These are phyloP conservation scores for Microctonus brassicae DNA, from an alignment of 2,888 invertebrate genomes.

Conservation along the genomic window DNA sequence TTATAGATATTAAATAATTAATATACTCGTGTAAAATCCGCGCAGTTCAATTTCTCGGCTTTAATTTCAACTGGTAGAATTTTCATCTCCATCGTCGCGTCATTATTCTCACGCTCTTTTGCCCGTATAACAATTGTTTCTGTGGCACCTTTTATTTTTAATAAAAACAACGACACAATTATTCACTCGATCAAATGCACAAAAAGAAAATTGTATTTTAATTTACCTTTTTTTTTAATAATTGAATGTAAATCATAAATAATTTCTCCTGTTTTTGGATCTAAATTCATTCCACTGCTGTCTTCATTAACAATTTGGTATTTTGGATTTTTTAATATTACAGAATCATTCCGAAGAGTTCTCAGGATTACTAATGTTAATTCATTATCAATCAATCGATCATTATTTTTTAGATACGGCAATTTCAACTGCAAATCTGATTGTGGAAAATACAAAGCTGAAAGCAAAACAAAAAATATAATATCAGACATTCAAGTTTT, in stretches of 20 bases:
- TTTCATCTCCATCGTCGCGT: conserved; percentile 61
- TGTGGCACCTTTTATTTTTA: conserved; percentile 37
- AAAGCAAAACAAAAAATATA: conserved; percentile 42
- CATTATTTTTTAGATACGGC: conserved; percentile 53
- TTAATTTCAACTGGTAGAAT: conserved; percentile 49
- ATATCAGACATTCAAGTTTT: not conserved
- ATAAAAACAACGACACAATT: not conserved
- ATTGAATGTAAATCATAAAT: conserved; percentile 44
- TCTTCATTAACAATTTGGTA: conserved; percentile 54
- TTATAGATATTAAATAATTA: not conserved
- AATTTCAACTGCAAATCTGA: conserved; percentile 60
- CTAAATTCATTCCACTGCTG: conserved; percentile 47
- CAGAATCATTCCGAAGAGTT: conserved; percentile 58
- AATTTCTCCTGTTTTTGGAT: conserved; percentile 45
- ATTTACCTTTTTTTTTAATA: conserved; percentile 54
- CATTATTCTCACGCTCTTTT: conserved; percentile 41
- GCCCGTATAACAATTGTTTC: conserved; percentile 50
- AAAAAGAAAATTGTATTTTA: not conserved
- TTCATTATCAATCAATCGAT: conserved; percentile 41
- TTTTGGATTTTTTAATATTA: conserved; percentile 44
- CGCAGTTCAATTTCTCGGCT: conserved; percentile 55
- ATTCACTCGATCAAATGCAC: conserved; percentile 1
- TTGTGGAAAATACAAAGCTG: conserved; percentile 66
- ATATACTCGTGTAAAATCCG: conserved; percentile 59
- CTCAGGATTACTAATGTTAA: conserved; percentile 55